Evolutionary conservation across 2,797 vertebrate genomes (phyloP), one percentile per base, ranked within the genome.

Genomic region (Carduelis carduelis): DNA sequence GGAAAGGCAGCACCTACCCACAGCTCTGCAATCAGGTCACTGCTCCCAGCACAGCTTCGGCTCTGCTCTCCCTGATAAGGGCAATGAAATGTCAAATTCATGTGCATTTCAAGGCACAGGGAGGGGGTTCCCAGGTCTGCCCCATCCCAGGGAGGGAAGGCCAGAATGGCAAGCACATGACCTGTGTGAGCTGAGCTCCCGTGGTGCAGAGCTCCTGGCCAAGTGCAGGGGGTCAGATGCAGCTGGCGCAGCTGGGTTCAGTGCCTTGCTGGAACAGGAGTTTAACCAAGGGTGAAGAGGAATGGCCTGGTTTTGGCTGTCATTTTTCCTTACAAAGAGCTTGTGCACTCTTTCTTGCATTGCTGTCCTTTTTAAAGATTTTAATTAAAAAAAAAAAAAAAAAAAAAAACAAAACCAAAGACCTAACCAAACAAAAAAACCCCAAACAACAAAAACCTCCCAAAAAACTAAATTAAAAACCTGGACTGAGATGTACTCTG

Each of bases 211-310:
- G 39, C 65, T 75, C 32, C 44, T 1, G 1, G 18, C 10, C 22
- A 27, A 27, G 37, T 11, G 37, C 21, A 64, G 16, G 22, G 70
- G 4, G 16, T 60, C 15, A 8, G 49, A 9, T 68, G 57, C 26
- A 71, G 55, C 53, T 2, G 5, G 15, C 11, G 6, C 1, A 3
- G 20, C 39, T 83, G 0, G 0, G 30, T 41, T 68, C 12, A 8
- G 32, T 68, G 46, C 43, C 46, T 65, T 3, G 4, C 56, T 77
- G 49, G 39, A 28, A 18, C 6, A 26, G 39, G 22, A 57, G 13
- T 55, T 77, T 70, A 90, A 50, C 32, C 19, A 27, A 12, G 14
- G 24, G 7, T 34, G 39, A 55, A 71, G n/a, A 18, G 6, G 7
- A n/a, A 9, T 5, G 5, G 32, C 24, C 32, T 70, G 27, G 19